Conservation (phyloP, 1,140 invertebrate genomes). For the Anoplophora glabripennis region DNA sequence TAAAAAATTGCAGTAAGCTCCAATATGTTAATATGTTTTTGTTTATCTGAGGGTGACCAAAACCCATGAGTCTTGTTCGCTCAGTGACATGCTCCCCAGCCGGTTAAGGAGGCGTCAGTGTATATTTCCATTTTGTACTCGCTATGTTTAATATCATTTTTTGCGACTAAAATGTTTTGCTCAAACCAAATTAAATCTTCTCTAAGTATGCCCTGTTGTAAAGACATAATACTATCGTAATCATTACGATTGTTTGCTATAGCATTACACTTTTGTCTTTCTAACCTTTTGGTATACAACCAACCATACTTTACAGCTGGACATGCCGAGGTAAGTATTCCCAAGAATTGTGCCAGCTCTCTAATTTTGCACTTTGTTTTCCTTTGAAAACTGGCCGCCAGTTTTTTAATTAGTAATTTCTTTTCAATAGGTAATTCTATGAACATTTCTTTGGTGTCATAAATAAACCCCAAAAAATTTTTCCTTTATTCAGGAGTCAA, state of each 20-base stretch:
- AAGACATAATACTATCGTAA: conserved; percentile 8
- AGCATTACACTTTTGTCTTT: conserved; percentile 5
- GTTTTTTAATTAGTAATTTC: no score
- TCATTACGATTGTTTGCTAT: no score
- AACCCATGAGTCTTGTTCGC: conserved; percentile 26
- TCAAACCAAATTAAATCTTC: conserved; percentile 40
- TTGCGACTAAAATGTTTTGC: conserved; percentile 27
- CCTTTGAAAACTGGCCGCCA: no score
- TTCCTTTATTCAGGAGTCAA: no score
- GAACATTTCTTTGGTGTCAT: no score
- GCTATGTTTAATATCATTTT: conserved; percentile 11
- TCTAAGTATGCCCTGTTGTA: conserved; percentile 4
- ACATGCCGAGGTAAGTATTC: neutral
- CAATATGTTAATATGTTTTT: conserved; percentile 45
- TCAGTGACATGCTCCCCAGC: conserved; percentile 42
- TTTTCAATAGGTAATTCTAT: no score
- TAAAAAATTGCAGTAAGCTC: conserved; percentile 43
- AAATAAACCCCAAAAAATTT: no score
- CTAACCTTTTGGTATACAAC: conserved; percentile 17
- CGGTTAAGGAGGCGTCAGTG: conserved; percentile 43
- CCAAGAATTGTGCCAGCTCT: conserved; percentile 11
- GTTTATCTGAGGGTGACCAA: conserved; percentile 36
- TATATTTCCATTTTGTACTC: conserved; percentile 43
- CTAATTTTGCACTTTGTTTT: neutral
- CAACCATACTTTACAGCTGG: conserved; percentile 11